Conservation (phyloP, 1,140 invertebrate genomes). For the Probaryconus sp. region DNA sequence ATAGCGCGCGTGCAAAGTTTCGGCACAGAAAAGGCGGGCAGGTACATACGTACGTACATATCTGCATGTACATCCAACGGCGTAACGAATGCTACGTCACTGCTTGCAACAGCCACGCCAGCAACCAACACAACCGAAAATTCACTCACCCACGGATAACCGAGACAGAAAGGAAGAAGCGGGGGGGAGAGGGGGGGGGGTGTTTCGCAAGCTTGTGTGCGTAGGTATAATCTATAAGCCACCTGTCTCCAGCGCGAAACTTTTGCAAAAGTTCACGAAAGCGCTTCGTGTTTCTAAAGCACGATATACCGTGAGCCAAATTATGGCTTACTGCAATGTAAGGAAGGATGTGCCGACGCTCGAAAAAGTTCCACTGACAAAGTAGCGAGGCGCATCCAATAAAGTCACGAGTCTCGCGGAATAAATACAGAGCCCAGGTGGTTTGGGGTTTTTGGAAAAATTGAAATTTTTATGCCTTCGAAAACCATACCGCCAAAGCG, state of each 20-base stretch:
- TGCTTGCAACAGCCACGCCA: no score
- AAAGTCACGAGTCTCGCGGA: conserved; percentile 18
- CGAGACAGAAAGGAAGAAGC: no score
- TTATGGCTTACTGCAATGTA: conserved; percentile 47
- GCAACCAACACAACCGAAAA: conserved; percentile 4
- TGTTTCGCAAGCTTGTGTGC: conserved; percentile 17
- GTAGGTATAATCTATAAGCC: conserved; percentile 57
- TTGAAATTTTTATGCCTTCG: no score
- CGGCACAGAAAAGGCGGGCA: conserved; percentile 22
- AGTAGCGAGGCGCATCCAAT: conserved; percentile 34
- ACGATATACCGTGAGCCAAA: conserved; percentile 52
- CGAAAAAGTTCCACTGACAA: conserved; percentile 51
- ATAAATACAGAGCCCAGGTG: no score
- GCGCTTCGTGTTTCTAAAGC: conserved; percentile 50
- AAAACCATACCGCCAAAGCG: no score
- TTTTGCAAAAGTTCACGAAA: conserved; percentile 51
- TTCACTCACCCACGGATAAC: no score
- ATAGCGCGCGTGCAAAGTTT: conserved; percentile 23
- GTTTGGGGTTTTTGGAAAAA: no score
- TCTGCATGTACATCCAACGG: conserved; percentile 34
- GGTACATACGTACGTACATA: conserved; percentile 44
- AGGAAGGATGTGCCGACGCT: conserved; percentile 53
- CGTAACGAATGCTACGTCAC: conserved; percentile 41
- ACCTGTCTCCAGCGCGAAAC: conserved; percentile 44
- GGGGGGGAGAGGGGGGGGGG: no score